Percentiles rank a stretch among this genome's conserved stretches.
These are phyloP conservation scores for Meta bourneti DNA, from an alignment of 2,888 invertebrate species.

Conservation along the genomic window DNA sequence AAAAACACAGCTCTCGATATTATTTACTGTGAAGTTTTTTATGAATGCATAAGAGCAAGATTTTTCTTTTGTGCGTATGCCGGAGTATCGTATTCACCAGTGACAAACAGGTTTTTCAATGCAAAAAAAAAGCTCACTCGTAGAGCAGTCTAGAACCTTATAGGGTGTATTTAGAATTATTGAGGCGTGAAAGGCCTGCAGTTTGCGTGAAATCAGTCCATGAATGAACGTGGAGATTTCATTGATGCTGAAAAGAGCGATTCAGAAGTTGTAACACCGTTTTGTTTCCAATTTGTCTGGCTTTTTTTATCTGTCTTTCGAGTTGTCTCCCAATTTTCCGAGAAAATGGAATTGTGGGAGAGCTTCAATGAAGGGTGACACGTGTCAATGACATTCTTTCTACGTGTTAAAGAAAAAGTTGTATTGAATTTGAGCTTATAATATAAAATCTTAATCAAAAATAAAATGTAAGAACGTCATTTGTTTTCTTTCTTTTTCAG, in stretches of 20 bases:
- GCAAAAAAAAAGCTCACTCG: conserved; percentile 28
- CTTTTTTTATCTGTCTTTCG: background rate
- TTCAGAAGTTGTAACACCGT: background rate
- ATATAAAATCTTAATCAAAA: too few species aligned
- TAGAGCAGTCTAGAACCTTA: conserved; percentile 28
- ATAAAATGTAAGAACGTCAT: too few species aligned
- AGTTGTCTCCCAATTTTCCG: background rate
- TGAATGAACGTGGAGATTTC: conserved; percentile 53
- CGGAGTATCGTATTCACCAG: conserved; percentile 38
- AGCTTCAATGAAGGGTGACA: background rate
- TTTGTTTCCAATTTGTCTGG: background rate
- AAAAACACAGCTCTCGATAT: background rate
- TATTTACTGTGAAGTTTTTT: background rate
- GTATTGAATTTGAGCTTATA: too few species aligned
- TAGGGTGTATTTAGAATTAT: conserved; percentile 51
- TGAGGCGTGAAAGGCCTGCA: conserved; percentile 49
- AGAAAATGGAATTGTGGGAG: background rate
- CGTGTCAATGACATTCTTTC: background rate
- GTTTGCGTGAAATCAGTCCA: conserved; percentile 50
- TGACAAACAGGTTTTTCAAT: conserved; percentile 50
- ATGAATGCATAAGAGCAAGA: background rate
- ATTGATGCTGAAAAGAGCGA: conserved; percentile 38
- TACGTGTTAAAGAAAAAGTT: too few species aligned
- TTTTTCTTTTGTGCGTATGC: background rate
- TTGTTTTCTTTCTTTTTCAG: too few species aligned